Percentiles rank a stretch among this genome's conserved stretches.
Evolutionary conservation across 37 sponge, comb jelly and placozoan genomes (phyloP).

Genomic region (Hormiphora californensis): DNA sequence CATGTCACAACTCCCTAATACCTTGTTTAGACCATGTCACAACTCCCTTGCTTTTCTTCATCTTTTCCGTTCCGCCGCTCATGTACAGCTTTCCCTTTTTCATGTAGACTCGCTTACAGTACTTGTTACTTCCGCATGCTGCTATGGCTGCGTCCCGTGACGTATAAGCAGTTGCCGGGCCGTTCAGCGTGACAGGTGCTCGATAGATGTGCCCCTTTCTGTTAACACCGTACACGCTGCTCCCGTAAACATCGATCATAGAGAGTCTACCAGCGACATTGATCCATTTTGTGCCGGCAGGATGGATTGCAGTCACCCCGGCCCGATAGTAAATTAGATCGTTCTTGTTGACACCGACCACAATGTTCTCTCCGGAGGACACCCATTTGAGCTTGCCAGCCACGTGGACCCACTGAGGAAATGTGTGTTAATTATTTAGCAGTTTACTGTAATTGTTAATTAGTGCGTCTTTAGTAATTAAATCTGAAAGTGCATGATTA

Average conservation of each 20-base stretch:
- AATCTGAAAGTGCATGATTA: background rate
- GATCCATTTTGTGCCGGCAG: background rate
- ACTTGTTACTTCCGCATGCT: background rate
- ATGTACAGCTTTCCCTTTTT: too few species aligned
- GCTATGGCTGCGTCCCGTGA: background rate
- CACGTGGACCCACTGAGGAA: background rate
- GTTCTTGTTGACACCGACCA: background rate
- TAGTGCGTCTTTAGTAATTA: background rate
- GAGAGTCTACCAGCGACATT: background rate
- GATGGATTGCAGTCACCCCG: background rate
- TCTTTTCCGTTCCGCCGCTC: too few species aligned
- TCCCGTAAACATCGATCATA: background rate
- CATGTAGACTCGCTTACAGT: background rate
- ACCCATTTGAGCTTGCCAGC: background rate
- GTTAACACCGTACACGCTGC: background rate
- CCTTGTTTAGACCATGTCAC: too few species aligned
- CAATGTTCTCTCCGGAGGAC: background rate
- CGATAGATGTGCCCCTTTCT: too few species aligned
- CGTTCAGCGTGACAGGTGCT: too few species aligned
- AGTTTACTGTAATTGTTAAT: background rate
- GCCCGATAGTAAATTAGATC: background rate
- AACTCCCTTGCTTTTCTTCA: too few species aligned
- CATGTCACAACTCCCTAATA: too few species aligned
- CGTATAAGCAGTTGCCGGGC: too few species aligned
- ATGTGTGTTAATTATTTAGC: background rate